Evolutionary conservation across 2,797 vertebrate genomes (phyloP), one percentile per base, ranked within the genome.

Genomic region (Typhlichthys subterraneus): DNA sequence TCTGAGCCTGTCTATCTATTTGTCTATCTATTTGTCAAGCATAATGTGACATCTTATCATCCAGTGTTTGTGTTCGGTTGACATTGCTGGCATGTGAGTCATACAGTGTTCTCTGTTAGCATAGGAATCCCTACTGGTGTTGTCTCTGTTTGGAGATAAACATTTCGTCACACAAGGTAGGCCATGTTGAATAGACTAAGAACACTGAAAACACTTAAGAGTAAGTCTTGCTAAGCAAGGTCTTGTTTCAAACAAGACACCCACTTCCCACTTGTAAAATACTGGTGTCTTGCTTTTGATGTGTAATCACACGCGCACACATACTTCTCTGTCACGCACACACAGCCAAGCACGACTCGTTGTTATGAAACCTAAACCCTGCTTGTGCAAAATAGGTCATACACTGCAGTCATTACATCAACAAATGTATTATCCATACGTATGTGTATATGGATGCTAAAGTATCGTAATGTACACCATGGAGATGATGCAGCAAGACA

Each of bases 301-400:
- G 88, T 86, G 53, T 66, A 75, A 83, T 80, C 80, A 74, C 82
- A 83, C 69, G 80, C 77, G 70, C 84, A 87, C 67, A 68, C 70
- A 81, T 74, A 67, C 64, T 79, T 58, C 82, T 2, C 56, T 45
- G 19, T 4, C 53, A 12, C 76, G 49, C 68, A 64, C 67, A 69
- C 77, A 59, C 69, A 58, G 15, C 45, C 70, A 65, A 64, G 71
- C 82, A 88, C 82, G 87, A 75, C 58, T 72, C 59, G 52, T 80
- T 61, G 70, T 89, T 89, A 87, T 84, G 87, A 90, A 89, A 89
- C 87, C 86, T 87, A 89, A 86, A 80, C 67, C 80, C 75, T 80
- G 73, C 83, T 63, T 84, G 79, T 85, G 85, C 77, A 88, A 91
- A 91, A 91, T 89, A 85, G 88, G 88, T 91, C 88, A 90, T 67